Percentiles rank a stretch among this genome's conserved stretches.
These are phyloP conservation scores for Pseudomyrmex gracilis DNA, from an alignment of 1,140 invertebrate genomes.

Conservation along the genomic window DNA sequence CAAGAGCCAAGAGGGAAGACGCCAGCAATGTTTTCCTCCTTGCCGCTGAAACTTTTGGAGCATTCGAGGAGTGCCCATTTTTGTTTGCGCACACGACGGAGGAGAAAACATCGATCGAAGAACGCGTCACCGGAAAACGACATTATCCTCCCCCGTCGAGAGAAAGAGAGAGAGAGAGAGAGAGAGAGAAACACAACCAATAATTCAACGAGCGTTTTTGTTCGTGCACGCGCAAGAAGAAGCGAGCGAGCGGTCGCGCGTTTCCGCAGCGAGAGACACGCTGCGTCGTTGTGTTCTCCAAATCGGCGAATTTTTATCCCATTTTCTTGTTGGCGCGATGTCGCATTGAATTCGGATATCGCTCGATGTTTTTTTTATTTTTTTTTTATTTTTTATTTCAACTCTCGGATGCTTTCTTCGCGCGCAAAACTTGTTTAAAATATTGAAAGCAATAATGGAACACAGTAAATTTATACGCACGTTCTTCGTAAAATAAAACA, in stretches of 20 bases:
- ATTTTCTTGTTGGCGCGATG: constrained; percentile 31
- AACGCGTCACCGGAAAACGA: constrained; percentile 47
- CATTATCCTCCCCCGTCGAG: constrained; percentile 43
- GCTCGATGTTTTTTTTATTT: no score
- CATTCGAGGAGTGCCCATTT: constrained; percentile 4
- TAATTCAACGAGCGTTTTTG: constrained; percentile 48
- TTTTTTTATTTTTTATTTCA: constrained; percentile 15
- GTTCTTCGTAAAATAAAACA: no score
- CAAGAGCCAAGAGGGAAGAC: no score
- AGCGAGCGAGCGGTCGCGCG: neutral
- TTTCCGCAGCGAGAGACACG: constrained; percentile 28
- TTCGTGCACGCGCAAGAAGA: constrained; percentile 44
- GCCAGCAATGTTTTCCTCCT: neutral
- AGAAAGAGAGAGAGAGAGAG: no score
- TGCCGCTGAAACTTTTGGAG: constrained; percentile 14
- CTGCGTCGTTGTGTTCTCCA: constrained; percentile 37
- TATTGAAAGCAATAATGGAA: constrained; percentile 1
- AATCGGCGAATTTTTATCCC: constrained; percentile 44
- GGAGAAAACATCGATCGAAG: constrained; percentile 28
- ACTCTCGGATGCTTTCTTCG: neutral
- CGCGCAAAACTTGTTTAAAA: neutral
- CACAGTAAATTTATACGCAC: neutral
- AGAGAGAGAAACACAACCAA: constrained; percentile 51
- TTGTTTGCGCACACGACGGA: constrained; percentile 3
- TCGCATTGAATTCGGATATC: constrained; percentile 37